Evolutionary conservation across 2,797 vertebrate species (phyloP).

Genomic region (Halcyon badia): DNA sequence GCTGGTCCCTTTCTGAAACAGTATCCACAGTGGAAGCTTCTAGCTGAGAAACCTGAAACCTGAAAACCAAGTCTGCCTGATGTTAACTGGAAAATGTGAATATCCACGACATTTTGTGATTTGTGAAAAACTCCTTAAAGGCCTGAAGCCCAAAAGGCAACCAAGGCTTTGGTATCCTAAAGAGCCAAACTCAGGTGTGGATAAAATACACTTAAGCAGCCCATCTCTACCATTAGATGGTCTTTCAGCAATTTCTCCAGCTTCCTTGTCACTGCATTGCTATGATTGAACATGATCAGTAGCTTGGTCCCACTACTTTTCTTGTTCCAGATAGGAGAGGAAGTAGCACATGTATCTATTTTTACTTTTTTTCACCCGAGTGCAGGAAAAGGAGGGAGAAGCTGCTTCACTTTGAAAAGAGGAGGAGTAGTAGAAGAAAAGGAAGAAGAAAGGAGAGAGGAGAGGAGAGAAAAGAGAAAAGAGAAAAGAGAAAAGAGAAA

Average conservation of each 20-base stretch:
- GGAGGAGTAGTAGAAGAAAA: neutral
- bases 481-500: too few species aligned
- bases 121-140: neutral
- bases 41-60: neutral
- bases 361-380: neutral
- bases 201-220: neutral
- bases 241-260: neutral
- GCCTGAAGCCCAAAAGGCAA: neutral
- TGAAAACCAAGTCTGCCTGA: neutral
- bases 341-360: neutral
- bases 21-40: neutral
- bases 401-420: neutral
- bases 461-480: too few species aligned
- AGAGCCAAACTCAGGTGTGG: neutral
- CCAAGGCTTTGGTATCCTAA: neutral
- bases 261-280: neutral
- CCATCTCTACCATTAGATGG: neutral
- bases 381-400: neutral
- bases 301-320: neutral
- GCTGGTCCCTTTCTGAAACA: neutral
- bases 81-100: neutral
- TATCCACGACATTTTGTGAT: neutral
- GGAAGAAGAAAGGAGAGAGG: too few species aligned
- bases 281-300: neutral
- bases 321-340: neutral